Evolutionary conservation across 2,113 vertebrate genomes (phyloP), one percentile per base, ranked within the genome.

Genomic region (Spizaetus ornatus): DNA sequence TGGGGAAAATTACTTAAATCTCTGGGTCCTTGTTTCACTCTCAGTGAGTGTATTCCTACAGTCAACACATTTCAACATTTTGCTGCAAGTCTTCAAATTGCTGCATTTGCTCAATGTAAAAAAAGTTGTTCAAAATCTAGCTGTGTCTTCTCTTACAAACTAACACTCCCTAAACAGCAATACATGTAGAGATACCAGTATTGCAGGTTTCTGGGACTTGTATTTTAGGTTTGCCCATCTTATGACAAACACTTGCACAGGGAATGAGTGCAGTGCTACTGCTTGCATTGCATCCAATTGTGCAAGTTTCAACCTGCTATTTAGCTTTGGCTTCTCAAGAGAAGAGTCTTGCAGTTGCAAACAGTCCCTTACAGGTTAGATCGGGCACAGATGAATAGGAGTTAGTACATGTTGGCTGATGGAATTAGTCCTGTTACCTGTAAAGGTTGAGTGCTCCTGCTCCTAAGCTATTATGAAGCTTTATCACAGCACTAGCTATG

Each of bases 121-220:
- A 56, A 34, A 85, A 79, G 62, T 29, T 1, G 3, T 88, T 91
- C 45, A 31, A 63, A 85, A 83, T 52, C 32, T 86, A 40, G 70
- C 67, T 65, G 38, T 56, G 42, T 88, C 61, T 83, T 91, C 67
- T 40, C 52, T 67, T 58, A 6, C 84, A 55, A 91, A 5, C n/a
- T n/a, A 93, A 70, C 77, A 55, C 94, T 97, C 95, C 91, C 87
- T 73, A 22, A 82, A 55, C 50, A 86, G 71, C 74, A 66, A 53
- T 20, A 7, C 78, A 88, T 62, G 91, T 38, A 38, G 94, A 86
- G 91, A 90, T 96, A 92, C 95, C 96, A 93, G 94, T 96, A 96
- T 82, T 81, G 91, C 95, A 91, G 76, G 93, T 91, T 92, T 88
- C 95, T 91, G 90, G 87, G 95, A 90, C 96, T 91, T 3, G 93